Evolutionary conservation across 53 echinoderm and acorn worm species (phyloP).

Genomic region (Holothuria scabra): DNA sequence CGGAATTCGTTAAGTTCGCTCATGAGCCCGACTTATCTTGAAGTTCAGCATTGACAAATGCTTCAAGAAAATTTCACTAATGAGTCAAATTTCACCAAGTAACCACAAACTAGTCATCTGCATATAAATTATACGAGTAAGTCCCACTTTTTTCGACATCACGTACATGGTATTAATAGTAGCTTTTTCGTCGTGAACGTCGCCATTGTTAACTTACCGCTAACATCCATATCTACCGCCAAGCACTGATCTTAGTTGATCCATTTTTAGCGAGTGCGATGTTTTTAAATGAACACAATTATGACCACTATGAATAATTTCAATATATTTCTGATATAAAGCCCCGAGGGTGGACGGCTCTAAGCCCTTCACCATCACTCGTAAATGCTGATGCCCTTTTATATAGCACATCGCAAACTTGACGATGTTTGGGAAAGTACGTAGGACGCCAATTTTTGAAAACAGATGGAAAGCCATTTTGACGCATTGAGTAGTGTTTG

Average conservation of each 20-base stretch:
- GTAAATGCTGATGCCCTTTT: too few relatives aligned
- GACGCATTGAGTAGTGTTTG: too few relatives aligned
- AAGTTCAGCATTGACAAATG: too few relatives aligned
- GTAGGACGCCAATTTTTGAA: too few relatives aligned
- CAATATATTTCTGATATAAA: slow-evolving; percentile 1
- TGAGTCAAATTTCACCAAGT: too few relatives aligned
- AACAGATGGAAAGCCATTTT: too few relatives aligned
- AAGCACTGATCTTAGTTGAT: background rate
- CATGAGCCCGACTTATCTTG: too few relatives aligned
- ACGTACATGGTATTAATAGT: background rate
- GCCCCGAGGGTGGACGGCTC: background rate
- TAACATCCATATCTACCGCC: background rate
- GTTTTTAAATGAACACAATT: slow-evolving; percentile 16
- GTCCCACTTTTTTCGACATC: background rate
- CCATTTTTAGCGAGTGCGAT: slow-evolving; percentile 1
- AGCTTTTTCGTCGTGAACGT: background rate
- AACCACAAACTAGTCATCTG: background rate
- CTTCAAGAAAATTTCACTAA: too few relatives aligned
- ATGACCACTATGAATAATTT: slow-evolving; percentile 23
- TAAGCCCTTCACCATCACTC: too few relatives aligned
- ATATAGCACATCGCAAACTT: too few relatives aligned
- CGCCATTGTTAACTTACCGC: background rate
- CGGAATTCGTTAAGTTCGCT: too few relatives aligned
- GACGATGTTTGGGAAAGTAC: too few relatives aligned
- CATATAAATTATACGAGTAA: slow-evolving; percentile 10